Conservation (phyloP, 2,113 vertebrate genomes). For the Menidia beryllina region DNA sequence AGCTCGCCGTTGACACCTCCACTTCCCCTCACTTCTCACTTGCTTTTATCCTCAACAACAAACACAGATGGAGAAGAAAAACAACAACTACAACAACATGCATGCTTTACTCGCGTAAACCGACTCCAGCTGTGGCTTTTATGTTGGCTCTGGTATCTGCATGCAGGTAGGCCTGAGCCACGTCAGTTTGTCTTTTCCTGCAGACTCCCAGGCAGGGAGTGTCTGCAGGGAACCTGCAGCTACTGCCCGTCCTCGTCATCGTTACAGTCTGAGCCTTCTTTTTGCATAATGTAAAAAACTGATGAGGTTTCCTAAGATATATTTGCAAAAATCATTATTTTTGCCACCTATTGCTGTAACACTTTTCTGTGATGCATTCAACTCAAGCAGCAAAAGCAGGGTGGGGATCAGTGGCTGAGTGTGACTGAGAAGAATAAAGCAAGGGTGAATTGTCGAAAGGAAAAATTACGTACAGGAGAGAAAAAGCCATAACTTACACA, state of each 20-base stretch:
- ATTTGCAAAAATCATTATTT: too few relatives aligned
- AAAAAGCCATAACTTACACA: too few relatives aligned
- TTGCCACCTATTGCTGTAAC: too few relatives aligned
- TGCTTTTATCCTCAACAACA: constrained; percentile 63
- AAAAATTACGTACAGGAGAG: too few relatives aligned
- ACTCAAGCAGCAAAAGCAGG: too few relatives aligned
- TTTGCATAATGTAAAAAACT: not conserved
- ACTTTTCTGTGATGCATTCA: too few relatives aligned
- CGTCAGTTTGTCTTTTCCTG: not conserved
- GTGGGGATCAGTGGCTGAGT: too few relatives aligned
- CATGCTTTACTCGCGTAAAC: constrained; percentile 30
- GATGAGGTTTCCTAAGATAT: not conserved
- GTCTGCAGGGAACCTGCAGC: not conserved
- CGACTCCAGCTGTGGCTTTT: constrained; percentile 56
- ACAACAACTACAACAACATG: constrained; percentile 82
- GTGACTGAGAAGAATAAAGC: too few relatives aligned
- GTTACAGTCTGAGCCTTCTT: not conserved
- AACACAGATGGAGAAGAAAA: constrained; percentile 74
- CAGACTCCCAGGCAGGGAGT: not conserved
- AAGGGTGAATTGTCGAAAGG: too few relatives aligned
- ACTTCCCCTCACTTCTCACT: constrained; percentile 74
- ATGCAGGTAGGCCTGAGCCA: constrained; percentile 33
- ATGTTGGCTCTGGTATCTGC: not conserved
- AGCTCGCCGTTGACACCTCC: constrained; percentile 71
- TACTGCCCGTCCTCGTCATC: not conserved